Evolutionary conservation across 2,888 invertebrate genomes (phyloP).

Genomic region (Formica aserva): DNA sequence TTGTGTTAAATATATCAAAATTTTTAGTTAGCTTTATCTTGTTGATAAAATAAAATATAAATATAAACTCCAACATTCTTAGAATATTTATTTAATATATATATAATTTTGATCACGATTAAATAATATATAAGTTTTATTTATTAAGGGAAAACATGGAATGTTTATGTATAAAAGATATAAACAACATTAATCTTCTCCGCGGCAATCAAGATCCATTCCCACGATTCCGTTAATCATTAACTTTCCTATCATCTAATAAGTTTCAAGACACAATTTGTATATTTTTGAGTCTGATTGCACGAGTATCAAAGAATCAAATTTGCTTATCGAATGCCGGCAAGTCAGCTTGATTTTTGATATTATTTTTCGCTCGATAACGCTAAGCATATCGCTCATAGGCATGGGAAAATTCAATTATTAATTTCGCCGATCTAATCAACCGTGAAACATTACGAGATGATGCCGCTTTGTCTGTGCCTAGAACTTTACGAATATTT

Average conservation of each 20-base stretch:
- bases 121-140: neutral
- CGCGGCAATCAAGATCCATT: constrained; percentile 23
- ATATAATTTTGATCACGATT: neutral
- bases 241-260: constrained; percentile 26
- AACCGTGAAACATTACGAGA: constrained; percentile 60
- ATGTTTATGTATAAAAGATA: neutral
- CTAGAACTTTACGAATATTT: constrained; percentile 67
- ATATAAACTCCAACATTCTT: neutral
- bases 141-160: neutral
- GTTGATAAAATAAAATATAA: neutral
- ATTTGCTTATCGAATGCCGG: constrained; percentile 29
- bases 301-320: constrained; percentile 31
- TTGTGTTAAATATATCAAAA: neutral
- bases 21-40: neutral
- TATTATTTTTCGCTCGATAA: constrained; percentile 31
- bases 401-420: constrained; percentile 56
- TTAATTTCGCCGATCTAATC: constrained; percentile 68
- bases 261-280: constrained; percentile 29
- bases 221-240: constrained; percentile 7
- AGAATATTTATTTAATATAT: neutral
- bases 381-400: neutral
- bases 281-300: constrained; percentile 31
- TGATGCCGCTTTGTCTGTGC: constrained; percentile 44
- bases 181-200: neutral
- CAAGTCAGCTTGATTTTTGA: constrained; percentile 31